Evolutionary conservation across 1,140 invertebrate genomes (phyloP).

Genomic region (Sipha flava): DNA sequence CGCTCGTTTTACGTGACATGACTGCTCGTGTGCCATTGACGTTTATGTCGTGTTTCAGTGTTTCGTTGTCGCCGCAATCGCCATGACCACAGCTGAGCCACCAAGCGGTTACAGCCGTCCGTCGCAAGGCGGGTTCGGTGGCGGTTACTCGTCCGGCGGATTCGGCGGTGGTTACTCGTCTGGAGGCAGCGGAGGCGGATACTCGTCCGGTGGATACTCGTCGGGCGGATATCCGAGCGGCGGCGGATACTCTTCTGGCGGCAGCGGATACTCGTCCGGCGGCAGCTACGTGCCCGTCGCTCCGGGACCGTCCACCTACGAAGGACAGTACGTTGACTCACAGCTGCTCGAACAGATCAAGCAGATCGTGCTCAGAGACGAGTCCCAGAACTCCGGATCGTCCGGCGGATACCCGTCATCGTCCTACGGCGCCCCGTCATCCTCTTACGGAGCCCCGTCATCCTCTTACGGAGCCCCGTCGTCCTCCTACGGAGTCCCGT

Average conservation of each 20-base stretch:
- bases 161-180: slow-evolving; percentile 52
- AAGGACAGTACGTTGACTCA: slow-evolving; percentile 68
- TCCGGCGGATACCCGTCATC: slow-evolving; percentile 42
- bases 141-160: slow-evolving; percentile 50
- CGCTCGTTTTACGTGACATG: too few species aligned
- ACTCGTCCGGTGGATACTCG: background rate
- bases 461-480: slow-evolving; percentile 42
- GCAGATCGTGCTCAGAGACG: slow-evolving; percentile 69
- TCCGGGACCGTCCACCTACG: slow-evolving; percentile 60
- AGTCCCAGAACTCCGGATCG: slow-evolving; percentile 48
- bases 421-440: slow-evolving; percentile 47
- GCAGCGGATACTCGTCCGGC: slow-evolving; percentile 44
- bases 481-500: slow-evolving; percentile 41
- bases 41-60: slow-evolving; percentile 55
- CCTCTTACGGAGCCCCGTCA: slow-evolving; percentile 45
- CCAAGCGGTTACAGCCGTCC: slow-evolving; percentile 54
- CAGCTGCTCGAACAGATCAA: slow-evolving; percentile 69
- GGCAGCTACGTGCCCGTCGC: slow-evolving; percentile 60
- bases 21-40: too few species aligned
- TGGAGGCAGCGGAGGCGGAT: slow-evolving; percentile 46
- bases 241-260: slow-evolving; percentile 35
- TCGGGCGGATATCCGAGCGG: slow-evolving; percentile 44
- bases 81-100: slow-evolving; percentile 53
- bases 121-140: slow-evolving; percentile 38
- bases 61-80: slow-evolving; percentile 53